Evolutionary conservation across 1,140 invertebrate genomes (phyloP), one percentile per base, ranked within the genome.

Genomic region (Colletes latitarsis): DNA sequence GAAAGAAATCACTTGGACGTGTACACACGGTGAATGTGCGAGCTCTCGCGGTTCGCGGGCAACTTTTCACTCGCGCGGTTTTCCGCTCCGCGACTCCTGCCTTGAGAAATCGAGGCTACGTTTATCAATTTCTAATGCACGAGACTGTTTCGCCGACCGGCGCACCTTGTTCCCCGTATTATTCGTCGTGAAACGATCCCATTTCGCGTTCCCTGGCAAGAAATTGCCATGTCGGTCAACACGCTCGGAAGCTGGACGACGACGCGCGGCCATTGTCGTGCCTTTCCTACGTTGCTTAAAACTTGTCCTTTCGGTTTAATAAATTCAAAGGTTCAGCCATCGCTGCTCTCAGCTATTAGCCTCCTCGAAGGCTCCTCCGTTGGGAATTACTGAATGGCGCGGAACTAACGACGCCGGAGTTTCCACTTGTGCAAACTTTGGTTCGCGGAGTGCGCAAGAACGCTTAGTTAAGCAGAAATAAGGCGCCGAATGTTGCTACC

Each of bases 381-480:
- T n/a, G 60, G 52, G 52, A 73, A 73, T 73, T 79, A 64, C 49
- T n/a, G 70, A 73, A 79, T 79, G 70, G 77, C 41, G 70, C 6
- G 49, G 58, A 64, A 72, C 30, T 79, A 79, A 79, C 77, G 69
- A 41, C 49, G 41, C n/a, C 12, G 21, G 60, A 73, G 70, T 73
- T 79, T 73, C 70, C 63, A 79, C 69, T 79, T 79, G 77, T 79
- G 64, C 49, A 79, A 73, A 79, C 69, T 79, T 79, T 49, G 69
- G 60, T 52, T n/a, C 19, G 19, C 21, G 77, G 39, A 79, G 73
- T 66, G 70, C 52, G 39, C 19, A 17, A 39, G 70, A 73, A 73
- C 70, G 77, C 69, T 79, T 73, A 64, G 69, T 79, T 73, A 64
- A 79, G 77, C 77, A 73, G 77, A 79, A 79, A 57, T 73, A 79